phyloP scores from a whole-genome alignment of 2,888 invertebrate species.

The Eumacrocentrus americanus region DNA sequence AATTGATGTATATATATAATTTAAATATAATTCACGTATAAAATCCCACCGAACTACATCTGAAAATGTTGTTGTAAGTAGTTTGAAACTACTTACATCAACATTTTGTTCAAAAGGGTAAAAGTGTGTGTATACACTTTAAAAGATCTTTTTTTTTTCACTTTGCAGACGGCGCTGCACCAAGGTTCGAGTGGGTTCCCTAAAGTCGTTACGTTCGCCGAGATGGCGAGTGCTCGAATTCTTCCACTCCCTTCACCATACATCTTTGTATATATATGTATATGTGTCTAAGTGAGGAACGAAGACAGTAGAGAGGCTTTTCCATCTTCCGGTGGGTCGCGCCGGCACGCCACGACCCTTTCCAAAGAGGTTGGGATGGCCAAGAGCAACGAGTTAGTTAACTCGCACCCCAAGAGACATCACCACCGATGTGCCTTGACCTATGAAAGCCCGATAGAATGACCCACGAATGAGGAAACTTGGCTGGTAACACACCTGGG shows the following conservation, averaged over 20 bases:
- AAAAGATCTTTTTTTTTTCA: background rate
- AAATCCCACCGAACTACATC: too few species aligned
- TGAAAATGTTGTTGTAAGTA: too few species aligned
- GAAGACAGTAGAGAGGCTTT: background rate
- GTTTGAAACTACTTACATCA: background rate
- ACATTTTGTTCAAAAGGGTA: background rate
- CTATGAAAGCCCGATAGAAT: conserved; percentile 36
- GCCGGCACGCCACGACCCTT: conserved; percentile 1
- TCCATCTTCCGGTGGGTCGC: background rate
- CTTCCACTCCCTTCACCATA: conserved; percentile 2
- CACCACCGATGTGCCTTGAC: conserved; percentile 35
- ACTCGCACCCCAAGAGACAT: conserved; percentile 27
- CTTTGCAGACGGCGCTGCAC: background rate
- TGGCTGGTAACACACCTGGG: conserved; percentile 32
- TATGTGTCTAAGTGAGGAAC: background rate
- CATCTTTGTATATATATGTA: background rate
- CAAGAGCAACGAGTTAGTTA: conserved; percentile 30
- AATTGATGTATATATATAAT: too few species aligned
- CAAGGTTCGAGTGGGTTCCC: conserved; percentile 12
- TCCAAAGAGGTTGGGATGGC: background rate
- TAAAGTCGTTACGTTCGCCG: conserved; percentile 22
- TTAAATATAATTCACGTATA: too few species aligned
- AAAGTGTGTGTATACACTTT: background rate
- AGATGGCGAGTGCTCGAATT: conserved; percentile 12
- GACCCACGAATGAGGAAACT: conserved; percentile 35